These are phyloP conservation scores for Craterocephalus amniculus DNA, from an alignment of 2,797 vertebrate species.

Conservation along the genomic window DNA sequence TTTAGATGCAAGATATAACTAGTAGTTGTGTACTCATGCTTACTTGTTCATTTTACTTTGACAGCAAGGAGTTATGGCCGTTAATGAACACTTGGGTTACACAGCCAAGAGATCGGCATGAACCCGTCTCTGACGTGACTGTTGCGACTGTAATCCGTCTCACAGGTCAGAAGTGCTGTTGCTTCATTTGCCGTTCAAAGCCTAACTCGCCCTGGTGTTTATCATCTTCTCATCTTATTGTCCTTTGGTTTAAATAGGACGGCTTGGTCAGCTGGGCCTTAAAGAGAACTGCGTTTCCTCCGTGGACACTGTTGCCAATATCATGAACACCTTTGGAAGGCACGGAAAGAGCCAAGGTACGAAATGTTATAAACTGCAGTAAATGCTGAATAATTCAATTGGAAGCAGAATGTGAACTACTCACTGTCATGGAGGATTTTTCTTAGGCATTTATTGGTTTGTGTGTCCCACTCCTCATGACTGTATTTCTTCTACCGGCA, in stretches of 20 bases:
- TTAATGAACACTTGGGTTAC: slow-evolving; percentile 93
- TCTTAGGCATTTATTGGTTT: neutral
- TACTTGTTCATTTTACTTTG: slow-evolving; percentile 16
- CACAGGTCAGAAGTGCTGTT: slow-evolving; percentile 84
- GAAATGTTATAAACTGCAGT: slow-evolving; percentile 13
- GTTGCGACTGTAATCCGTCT: slow-evolving; percentile 88
- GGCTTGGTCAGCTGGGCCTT: slow-evolving; percentile 89
- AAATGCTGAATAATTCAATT: neutral
- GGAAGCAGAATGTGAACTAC: neutral
- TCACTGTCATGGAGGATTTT: neutral
- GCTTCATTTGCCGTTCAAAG: neutral
- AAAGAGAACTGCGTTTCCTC: slow-evolving; percentile 86
- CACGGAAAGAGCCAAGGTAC: slow-evolving; percentile 93
- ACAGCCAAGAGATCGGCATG: slow-evolving; percentile 83
- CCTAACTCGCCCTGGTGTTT: no score
- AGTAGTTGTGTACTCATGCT: neutral
- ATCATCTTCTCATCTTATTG: neutral
- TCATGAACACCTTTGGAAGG: slow-evolving; percentile 89
- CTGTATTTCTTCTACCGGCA: slow-evolving; percentile 56
- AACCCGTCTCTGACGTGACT: slow-evolving; percentile 81
- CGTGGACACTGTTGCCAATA: slow-evolving; percentile 87
- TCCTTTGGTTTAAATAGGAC: slow-evolving; percentile 78
- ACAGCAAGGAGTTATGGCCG: slow-evolving; percentile 94
- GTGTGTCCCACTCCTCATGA: slow-evolving; percentile 3
- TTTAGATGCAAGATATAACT: neutral